A percentile compares a stretch with the other conserved stretches of the same genome.
Conservation (phyloP, 2,797 vertebrate genomes). For the Anabacerthia variegaticeps region DNA sequence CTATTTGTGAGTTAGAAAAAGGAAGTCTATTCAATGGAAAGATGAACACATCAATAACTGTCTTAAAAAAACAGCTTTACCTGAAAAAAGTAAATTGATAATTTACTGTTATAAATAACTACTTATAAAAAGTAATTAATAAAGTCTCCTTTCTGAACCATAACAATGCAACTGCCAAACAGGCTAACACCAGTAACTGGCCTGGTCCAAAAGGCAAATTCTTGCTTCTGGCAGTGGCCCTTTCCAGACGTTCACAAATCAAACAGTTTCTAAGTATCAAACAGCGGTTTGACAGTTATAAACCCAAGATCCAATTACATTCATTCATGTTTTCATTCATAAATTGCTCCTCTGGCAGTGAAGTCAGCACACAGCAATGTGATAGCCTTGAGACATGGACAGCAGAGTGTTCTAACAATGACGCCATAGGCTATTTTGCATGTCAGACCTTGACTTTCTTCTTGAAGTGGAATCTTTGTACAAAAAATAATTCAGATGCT, state of each 20-base stretch:
- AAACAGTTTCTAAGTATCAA: background rate
- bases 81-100: background rate
- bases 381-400: background rate
- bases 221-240: background rate
- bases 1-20: background rate
- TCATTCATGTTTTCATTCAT: background rate
- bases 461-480: background rate
- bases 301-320: background rate
- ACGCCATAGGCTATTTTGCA: background rate
- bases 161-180: background rate
- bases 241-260: background rate
- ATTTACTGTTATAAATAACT: background rate
- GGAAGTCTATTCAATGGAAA: background rate
- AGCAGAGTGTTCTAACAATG: background rate
- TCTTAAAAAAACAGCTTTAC: background rate
- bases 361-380: background rate
- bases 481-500: background rate
- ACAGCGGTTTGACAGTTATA: background rate
- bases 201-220: background rate
- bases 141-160: background rate
- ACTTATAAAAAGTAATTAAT: too few species aligned
- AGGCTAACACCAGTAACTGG: background rate
- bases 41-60: background rate
- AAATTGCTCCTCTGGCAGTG: background rate
- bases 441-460: background rate